phyloP scores from a whole-genome alignment of 2,113 vertebrate genomes.

The Thermophis baileyi region DNA sequence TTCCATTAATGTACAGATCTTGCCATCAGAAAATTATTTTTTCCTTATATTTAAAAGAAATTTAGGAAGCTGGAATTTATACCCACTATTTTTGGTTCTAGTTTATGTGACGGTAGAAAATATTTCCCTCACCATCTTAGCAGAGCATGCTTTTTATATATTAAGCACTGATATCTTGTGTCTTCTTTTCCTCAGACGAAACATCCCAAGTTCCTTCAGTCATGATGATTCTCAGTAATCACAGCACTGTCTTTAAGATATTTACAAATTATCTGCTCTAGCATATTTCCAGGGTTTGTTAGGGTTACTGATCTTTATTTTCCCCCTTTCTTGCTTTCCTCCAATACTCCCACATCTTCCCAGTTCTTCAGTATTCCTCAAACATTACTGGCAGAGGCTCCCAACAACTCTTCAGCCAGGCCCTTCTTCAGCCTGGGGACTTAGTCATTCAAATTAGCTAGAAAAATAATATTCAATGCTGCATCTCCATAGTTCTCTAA shows the following conservation, averaged over 20 bases:
- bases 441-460: not conserved
- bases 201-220: not conserved
- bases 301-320: not conserved
- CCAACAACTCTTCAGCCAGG: not conserved
- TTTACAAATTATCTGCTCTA: not conserved
- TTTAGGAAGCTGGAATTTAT: not conserved
- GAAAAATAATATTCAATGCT: not conserved
- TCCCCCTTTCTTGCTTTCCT: not conserved
- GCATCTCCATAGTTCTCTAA: not conserved
- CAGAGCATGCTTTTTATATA: not conserved
- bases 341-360: not conserved
- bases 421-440: not conserved
- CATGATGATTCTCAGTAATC: not conserved
- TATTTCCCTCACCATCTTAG: not conserved
- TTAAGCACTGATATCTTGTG: not conserved
- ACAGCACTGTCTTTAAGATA: not conserved
- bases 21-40: not conserved
- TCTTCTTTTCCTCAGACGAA: not conserved
- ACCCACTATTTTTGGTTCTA: not conserved
- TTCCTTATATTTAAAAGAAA: not conserved
- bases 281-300: not conserved
- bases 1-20: not conserved
- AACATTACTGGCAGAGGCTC: not conserved
- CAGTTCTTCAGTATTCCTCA: not conserved
- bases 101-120: not conserved